Conservation (phyloP, 1,140 invertebrate species). For the Rhopalosiphum padi region DNA sequence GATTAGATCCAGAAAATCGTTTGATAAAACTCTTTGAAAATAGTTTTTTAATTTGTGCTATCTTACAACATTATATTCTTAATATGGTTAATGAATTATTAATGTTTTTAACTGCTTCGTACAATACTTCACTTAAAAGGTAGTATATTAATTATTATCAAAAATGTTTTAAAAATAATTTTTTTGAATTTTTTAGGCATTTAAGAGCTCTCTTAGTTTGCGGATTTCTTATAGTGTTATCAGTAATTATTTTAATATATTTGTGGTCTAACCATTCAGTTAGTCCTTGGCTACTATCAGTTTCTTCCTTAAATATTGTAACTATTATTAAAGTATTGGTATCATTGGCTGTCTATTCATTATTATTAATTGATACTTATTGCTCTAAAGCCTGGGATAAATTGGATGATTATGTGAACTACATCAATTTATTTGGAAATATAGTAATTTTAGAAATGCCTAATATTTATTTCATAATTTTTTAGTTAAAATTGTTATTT, state of each 20-base stretch:
- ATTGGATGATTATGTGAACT: conserved; percentile 93
- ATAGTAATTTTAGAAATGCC: conserved; percentile 66
- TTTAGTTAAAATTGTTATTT: conserved; percentile 45
- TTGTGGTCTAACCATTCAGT: conserved; percentile 84
- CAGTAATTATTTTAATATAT: conserved; percentile 77
- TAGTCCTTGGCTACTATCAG: conserved; percentile 88
- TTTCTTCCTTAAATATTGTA: conserved; percentile 87
- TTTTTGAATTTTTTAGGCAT: conserved; percentile 66
- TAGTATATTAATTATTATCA: conserved; percentile 38
- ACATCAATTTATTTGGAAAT: conserved; percentile 87
- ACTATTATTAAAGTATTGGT: conserved; percentile 78
- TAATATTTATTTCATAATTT: background rate
- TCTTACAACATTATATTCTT: conserved; percentile 87
- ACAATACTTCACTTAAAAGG: conserved; percentile 80
- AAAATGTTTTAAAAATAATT: background rate
- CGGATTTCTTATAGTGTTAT: conserved; percentile 80
- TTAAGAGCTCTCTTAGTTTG: conserved; percentile 82
- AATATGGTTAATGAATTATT: conserved; percentile 86
- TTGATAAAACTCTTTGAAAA: conserved; percentile 86
- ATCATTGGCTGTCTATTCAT: conserved; percentile 84
- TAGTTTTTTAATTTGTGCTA: conserved; percentile 87
- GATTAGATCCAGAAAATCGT: conserved; percentile 84
- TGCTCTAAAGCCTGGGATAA: conserved; percentile 89
- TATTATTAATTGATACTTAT: conserved; percentile 88
- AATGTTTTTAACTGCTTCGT: conserved; percentile 86